Conservation (phyloP, 2,113 vertebrate species). For the Colossoma macropomum region DNA sequence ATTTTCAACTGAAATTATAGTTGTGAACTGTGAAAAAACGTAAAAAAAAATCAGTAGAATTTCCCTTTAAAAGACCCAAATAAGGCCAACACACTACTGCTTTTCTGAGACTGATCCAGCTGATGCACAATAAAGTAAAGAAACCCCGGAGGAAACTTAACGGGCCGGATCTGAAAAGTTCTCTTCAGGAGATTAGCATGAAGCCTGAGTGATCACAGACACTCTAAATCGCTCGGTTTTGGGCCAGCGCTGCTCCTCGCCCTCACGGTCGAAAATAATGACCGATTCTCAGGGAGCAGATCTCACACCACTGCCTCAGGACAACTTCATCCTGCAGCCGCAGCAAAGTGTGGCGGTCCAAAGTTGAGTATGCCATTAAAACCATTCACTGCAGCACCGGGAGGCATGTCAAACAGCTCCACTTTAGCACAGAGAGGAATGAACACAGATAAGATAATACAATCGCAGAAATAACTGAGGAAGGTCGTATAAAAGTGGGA, state of each 20-base stretch:
- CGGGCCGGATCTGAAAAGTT: neutral
- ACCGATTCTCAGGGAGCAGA: neutral
- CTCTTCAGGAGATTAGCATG: neutral
- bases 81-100: too few relatives aligned
- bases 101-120: neutral
- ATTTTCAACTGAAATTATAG: too few relatives aligned
- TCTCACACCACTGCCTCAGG: too few relatives aligned
- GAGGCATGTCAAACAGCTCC: too few relatives aligned
- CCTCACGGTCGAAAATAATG: neutral
- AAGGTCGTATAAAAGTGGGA: neutral
- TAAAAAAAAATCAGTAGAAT: too few relatives aligned
- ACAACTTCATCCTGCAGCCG: too few relatives aligned
- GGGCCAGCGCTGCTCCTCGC: neutral
- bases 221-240: neutral
- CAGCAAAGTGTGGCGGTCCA: neutral
- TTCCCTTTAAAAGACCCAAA: too few relatives aligned
- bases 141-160: neutral
- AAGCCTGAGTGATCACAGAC: neutral
- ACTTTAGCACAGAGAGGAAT: neutral
- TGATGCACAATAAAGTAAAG: neutral
- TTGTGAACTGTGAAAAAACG: too few relatives aligned
- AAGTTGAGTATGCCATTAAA: neutral
- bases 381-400: neutral
- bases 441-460: slow-evolving; percentile 9
- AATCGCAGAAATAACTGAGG: neutral